Evolutionary conservation across 2,797 vertebrate species (phyloP).

Genomic region (Acestrorhynchus altus): DNA sequence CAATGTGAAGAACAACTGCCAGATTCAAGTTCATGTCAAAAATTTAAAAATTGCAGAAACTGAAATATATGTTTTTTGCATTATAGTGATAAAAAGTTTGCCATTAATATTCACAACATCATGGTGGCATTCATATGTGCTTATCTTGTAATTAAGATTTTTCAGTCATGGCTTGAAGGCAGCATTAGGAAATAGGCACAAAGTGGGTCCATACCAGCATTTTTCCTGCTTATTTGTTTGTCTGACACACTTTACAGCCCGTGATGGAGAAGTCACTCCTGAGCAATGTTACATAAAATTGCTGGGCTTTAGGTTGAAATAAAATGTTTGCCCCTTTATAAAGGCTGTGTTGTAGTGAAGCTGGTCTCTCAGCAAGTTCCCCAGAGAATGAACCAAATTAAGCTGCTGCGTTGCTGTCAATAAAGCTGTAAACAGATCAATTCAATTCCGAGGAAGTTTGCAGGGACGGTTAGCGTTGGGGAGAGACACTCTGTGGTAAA

Average conservation of each 20-base stretch:
- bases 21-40: no score
- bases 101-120: no score
- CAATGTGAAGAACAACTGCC: no score
- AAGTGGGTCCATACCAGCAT: conserved; percentile 11
- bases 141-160: no score
- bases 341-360: conserved; percentile 30
- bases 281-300: not conserved
- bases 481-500: conserved; percentile 41
- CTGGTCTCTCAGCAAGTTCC: conserved; percentile 43
- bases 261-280: conserved; percentile 28
- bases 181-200: no score
- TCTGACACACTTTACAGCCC: conserved; percentile 46
- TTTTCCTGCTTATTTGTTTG: conserved; percentile 34
- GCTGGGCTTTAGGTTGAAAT: not conserved
- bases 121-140: no score
- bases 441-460: conserved; percentile 58
- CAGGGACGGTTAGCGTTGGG: conserved; percentile 28
- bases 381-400: conserved; percentile 54
- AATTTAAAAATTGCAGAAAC: no score
- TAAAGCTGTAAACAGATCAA: conserved; percentile 70
- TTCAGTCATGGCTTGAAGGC: not conserved
- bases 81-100: no score
- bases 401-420: conserved; percentile 50
- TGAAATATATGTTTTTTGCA: no score
- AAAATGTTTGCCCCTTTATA: not conserved